Evolutionary conservation across 2,113 vertebrate species (phyloP).

Genomic region (Craseonycteris thonglongyai): DNA sequence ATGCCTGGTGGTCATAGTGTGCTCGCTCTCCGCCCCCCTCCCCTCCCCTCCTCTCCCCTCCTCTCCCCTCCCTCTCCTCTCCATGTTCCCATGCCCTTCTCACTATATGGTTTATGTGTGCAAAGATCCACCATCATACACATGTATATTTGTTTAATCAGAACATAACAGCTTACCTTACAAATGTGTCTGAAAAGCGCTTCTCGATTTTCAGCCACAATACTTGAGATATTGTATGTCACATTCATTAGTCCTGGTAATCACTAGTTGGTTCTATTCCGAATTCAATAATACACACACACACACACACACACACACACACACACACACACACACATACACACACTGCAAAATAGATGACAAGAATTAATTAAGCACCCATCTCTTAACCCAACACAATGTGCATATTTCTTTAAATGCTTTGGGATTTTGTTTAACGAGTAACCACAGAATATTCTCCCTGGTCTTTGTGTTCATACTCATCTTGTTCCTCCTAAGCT

Average conservation of each 20-base stretch:
- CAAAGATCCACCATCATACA: neutral
- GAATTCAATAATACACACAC: neutral
- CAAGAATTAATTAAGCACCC: fast-evolving
- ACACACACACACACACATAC: neutral
- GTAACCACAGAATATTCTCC: neutral
- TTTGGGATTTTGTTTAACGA: neutral
- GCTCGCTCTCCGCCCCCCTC: neutral
- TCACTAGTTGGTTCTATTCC: neutral
- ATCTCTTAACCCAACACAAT: neutral
- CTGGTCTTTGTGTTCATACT: neutral
- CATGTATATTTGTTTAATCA: neutral
- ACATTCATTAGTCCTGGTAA: neutral
- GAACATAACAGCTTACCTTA: neutral
- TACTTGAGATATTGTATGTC: neutral
- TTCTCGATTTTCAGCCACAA: neutral
- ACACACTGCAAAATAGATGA: neutral
- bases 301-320: neutral
- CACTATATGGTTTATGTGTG: neutral
- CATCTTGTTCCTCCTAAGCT: neutral
- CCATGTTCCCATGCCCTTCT: neutral
- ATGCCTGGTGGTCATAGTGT: neutral
- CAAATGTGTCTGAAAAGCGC: neutral
- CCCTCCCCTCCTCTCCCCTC: neutral
- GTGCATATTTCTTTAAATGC: neutral
- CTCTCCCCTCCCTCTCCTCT: neutral